Conservation (phyloP, 2,888 invertebrate genomes). For the Netelia inedita region DNA sequence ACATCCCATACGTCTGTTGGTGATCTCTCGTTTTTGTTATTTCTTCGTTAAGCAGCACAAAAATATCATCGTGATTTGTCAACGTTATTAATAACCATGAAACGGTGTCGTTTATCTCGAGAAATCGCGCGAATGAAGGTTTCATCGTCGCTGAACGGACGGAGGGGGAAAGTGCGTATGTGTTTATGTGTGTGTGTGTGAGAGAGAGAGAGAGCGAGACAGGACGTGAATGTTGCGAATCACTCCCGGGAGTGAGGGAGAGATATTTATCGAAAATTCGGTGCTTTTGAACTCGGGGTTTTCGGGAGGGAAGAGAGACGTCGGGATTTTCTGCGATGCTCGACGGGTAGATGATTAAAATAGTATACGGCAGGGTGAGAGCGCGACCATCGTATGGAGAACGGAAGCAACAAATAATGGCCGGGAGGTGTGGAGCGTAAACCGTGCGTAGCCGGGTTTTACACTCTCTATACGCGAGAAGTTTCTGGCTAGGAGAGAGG, state of each 20-base stretch:
- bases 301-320: conserved; percentile 63
- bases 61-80: conserved; percentile 78
- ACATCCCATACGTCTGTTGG: background rate
- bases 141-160: conserved; percentile 28
- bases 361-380: conserved; percentile 56
- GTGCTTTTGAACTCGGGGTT: conserved; percentile 73
- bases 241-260: conserved; percentile 3
- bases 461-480: conserved; percentile 66
- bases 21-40: background rate
- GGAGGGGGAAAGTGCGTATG: background rate
- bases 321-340: conserved; percentile 49
- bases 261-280: conserved; percentile 74
- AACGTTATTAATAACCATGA: conserved; percentile 75
- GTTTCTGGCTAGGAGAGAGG: conserved; percentile 51
- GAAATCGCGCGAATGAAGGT: conserved; percentile 41
- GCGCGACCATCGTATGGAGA: conserved; percentile 79
- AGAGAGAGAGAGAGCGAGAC: conserved; percentile 1
- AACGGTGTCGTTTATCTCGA: conserved; percentile 56
- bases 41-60: conserved; percentile 65
- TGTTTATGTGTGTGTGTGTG: background rate
- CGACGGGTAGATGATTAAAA: conserved; percentile 63
- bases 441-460: conserved; percentile 81
- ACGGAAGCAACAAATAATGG: conserved; percentile 85
- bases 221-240: background rate
- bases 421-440: conserved; percentile 82